Base-by-base conservation (phyloP, 1,140 invertebrate genomes). In the Zaprionus africanus region DNA sequence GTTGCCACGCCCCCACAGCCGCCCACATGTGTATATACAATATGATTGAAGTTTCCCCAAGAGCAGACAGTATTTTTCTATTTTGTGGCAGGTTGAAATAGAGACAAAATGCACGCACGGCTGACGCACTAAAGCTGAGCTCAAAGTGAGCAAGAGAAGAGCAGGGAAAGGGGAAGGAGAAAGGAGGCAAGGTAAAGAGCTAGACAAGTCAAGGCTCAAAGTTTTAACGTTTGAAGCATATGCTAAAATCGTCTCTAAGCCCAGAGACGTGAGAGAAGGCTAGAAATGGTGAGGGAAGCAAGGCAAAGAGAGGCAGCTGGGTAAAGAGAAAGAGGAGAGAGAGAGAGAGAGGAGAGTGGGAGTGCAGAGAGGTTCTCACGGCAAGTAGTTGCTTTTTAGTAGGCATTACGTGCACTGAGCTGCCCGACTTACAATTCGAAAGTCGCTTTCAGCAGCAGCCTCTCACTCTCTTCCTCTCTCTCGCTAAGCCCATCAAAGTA, bases 51-150 rank as follows among this genome's bases (percentile, higher is more conserved):
- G 34, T 31, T 65, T 24, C 26, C 13, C 49, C 46, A 51, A 17
- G 1, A 4, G 5, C 49, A 53, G 60, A 17, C 26, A 38, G 34
- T 43, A 57, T 56, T 64, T 64, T 46, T 43, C 28, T 64, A 34
- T 54, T 59, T 34, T 51, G 28, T 70, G 53, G 46, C 38, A 59
- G 61, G 36, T 56, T 46, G n/a, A 46, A 28, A 56, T 56, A 56
- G 49, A 43, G 26, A 34, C 46, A 66, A 72, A 72, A 53, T 53
- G 24, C 41, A 66, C 56, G 69, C 69, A 72, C 62, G 69, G 59
- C 31, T 59, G 69, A 43, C 17, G 46, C 43, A 15, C 11, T 11
- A 41, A 41, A 56, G 15, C 26, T 26, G 15, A 26, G 53, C 31
- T 38, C 12, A 28, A 19, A 63, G 31, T 1, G 26, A 13, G 41